Conservation (phyloP, 1,140 invertebrate species). For the Tetramorium alpestre region DNA sequence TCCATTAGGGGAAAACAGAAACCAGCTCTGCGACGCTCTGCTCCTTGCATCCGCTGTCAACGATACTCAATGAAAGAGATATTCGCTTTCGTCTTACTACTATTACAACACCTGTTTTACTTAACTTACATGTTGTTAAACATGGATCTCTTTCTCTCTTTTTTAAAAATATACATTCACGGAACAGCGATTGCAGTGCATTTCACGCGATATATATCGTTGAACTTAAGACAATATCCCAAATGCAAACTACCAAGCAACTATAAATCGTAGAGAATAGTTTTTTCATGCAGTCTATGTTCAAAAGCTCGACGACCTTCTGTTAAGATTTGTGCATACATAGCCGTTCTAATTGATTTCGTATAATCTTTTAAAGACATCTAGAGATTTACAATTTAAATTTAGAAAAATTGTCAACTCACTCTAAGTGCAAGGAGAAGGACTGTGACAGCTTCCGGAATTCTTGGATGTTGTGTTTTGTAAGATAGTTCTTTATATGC, state of each 20-base stretch:
- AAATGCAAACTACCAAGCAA: constrained; percentile 44
- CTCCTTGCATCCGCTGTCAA: constrained; percentile 72
- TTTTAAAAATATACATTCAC: constrained; percentile 1
- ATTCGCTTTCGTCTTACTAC: constrained; percentile 71
- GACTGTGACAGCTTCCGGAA: constrained; percentile 94
- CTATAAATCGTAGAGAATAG: constrained; percentile 24
- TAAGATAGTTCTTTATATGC: constrained; percentile 91
- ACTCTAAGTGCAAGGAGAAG: constrained; percentile 94
- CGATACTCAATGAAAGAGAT: constrained; percentile 76
- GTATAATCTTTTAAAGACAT: background rate
- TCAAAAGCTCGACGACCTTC: background rate
- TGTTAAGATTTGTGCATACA: background rate
- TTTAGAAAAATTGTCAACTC: constrained; percentile 59
- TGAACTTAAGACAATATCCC: constrained; percentile 38
- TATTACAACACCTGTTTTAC: constrained; percentile 70
- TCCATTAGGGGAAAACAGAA: constrained; percentile 78
- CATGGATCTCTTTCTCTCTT: background rate
- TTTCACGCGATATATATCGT: background rate
- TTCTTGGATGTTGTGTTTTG: constrained; percentile 88
- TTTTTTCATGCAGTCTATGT: constrained; percentile 40
- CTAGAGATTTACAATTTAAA: constrained; percentile 20
- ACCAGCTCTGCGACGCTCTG: constrained; percentile 77
- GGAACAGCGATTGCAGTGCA: background rate
- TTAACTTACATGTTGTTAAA: constrained; percentile 55
- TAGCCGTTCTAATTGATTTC: background rate